These are phyloP conservation scores for Gasterosteus nipponicus DNA, from an alignment of 2,113 vertebrate species.

Conservation along the genomic window DNA sequence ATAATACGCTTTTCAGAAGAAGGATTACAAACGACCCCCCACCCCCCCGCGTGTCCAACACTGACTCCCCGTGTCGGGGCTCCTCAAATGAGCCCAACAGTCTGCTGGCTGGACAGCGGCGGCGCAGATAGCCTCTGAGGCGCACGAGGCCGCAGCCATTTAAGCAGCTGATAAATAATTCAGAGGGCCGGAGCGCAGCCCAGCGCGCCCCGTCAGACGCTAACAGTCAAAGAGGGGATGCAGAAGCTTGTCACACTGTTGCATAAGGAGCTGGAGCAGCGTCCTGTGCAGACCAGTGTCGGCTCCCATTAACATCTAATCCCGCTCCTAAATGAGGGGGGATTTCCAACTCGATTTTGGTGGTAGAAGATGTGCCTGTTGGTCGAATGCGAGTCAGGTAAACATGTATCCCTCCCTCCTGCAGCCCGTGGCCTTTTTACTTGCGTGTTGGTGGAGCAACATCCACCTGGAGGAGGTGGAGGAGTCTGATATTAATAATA, in stretches of 20 bases:
- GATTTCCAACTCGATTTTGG: constrained; percentile 32
- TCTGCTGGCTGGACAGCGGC: constrained; percentile 54
- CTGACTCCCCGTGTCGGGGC: constrained; percentile 16
- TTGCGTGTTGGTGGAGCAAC: background rate
- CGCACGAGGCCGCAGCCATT: constrained; percentile 63
- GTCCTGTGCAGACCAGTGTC: constrained; percentile 51
- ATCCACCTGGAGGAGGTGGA: constrained; percentile 1
- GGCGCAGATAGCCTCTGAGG: constrained; percentile 51
- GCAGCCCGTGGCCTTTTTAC: background rate
- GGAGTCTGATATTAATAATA: constrained; percentile 63
- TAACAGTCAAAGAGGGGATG: constrained; percentile 69
- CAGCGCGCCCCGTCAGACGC: constrained; percentile 66
- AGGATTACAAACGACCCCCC: constrained; percentile 21
- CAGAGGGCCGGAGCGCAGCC: constrained; percentile 65
- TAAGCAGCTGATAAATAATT: constrained; percentile 78
- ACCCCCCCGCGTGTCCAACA: background rate
- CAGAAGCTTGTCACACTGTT: constrained; percentile 37
- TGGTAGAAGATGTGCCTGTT: constrained; percentile 33
- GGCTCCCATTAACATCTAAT: constrained; percentile 56
- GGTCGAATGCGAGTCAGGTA: constrained; percentile 37
- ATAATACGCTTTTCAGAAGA: background rate
- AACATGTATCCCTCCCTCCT: constrained; percentile 11
- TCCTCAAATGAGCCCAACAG: constrained; percentile 53
- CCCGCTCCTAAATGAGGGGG: constrained; percentile 24
- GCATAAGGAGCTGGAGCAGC: constrained; percentile 38